These are phyloP conservation scores for Ataeniobius toweri DNA, from an alignment of 2,797 vertebrate species.

Conservation along the genomic window DNA sequence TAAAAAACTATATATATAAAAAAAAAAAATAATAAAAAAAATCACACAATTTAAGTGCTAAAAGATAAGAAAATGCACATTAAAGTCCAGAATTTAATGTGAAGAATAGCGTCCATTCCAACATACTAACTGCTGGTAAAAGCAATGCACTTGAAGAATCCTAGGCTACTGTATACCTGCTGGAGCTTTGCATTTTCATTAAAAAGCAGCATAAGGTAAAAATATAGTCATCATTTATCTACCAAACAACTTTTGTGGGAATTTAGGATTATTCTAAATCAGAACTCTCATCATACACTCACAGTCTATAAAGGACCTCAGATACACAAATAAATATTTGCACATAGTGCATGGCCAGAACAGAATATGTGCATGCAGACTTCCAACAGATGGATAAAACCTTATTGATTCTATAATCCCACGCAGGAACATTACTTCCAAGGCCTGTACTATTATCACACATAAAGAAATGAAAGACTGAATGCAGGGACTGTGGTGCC, in stretches of 20 bases:
- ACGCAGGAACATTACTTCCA: conserved; percentile 29
- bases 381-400: conserved; percentile 31
- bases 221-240: conserved; percentile 16
- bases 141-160: neutral
- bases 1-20: too few relatives aligned
- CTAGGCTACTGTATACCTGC: neutral
- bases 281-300: conserved; percentile 43
- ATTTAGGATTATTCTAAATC: conserved; percentile 24
- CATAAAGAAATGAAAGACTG: conserved; percentile 20
- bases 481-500: conserved; percentile 8
- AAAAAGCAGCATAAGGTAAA: neutral
- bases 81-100: too few relatives aligned
- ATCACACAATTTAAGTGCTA: neutral
- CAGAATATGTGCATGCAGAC: conserved; percentile 1
- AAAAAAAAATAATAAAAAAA: too few relatives aligned
- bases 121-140: neutral
- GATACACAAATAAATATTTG: conserved; percentile 18
- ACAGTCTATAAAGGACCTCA: conserved; percentile 2
- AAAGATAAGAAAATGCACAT: neutral
- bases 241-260: conserved; percentile 24
- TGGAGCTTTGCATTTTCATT: neutral
- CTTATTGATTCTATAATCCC: conserved; percentile 46
- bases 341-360: conserved; percentile 3
- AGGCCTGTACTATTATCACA: conserved; percentile 37
- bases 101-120: neutral